Base-by-base conservation (phyloP, 2,113 vertebrate genomes). In the Trinectes maculatus region DNA sequence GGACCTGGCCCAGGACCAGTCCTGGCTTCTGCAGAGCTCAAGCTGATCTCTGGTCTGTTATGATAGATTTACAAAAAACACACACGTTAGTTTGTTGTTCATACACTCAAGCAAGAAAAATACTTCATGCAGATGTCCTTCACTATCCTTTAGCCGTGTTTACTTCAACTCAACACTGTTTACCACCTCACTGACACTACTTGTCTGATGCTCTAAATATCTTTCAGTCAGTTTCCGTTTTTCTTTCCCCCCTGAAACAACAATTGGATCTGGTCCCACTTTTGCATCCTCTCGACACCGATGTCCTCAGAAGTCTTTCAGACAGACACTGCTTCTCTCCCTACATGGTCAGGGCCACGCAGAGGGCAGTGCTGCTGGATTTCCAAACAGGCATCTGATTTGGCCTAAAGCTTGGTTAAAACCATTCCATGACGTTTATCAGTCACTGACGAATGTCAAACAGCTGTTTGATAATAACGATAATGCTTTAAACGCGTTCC, bases 301-400 rank as follows among this genome's bases (percentile, higher is more conserved):
- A 49, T 47, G 61, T 71, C 73, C 69, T 79, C 57, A 56, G 62
- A 77, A 63, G 69, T 61, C 54, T 54, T 44, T 25, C 46, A 33
- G 44, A 33, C 26, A 18, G 10, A 56, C 55, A 19, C 46, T 37
- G 51, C 58, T 51, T 25, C 49, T 70, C 48, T 85, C 86, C 85
- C 75, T 90, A 87, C 71, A 87, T 80, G 85, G 88, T 79, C 21
- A 79, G 56, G 76, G 79, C 62, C 43, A 24, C 0, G 58, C 63
- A 21, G 40, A 71, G 64, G 64, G 56, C 57, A 64, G 60, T 21
- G 5, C 43, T 43, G 25, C 46, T 55, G 31, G 53, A 65, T 42
- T 70, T 47, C 42, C 42, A 60, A 24, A 52, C 63, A 58, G 5
- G 19, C 16, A 33, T 42, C 26, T 48, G 31, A 69, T 52, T 49